These are phyloP conservation scores for Megaustenia siamemsis DNA, from an alignment of 2,888 invertebrate species.

Conservation along the genomic window DNA sequence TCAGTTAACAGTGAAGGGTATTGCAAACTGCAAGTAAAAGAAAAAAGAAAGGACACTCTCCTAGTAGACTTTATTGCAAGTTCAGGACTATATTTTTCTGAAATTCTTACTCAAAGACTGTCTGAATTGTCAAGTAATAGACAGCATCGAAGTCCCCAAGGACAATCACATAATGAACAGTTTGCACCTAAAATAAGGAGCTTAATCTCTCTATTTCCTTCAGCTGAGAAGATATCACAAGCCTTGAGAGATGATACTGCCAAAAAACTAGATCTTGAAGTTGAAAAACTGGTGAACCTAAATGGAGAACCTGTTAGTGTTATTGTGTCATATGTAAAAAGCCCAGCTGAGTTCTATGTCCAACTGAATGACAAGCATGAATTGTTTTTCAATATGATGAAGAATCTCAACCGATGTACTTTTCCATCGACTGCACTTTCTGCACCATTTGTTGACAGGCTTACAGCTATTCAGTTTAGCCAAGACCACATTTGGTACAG, in stretches of 20 bases:
- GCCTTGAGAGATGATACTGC: not conserved
- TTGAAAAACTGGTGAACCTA: not conserved
- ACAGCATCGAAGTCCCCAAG: not conserved
- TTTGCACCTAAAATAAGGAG: not conserved
- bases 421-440: not conserved
- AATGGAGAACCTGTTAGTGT: not conserved
- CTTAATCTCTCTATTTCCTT: not conserved
- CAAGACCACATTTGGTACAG: slow-evolving; percentile 66
- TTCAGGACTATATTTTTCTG: not conserved
- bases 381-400: slow-evolving; percentile 59
- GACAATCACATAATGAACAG: not conserved
- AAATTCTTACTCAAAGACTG: not conserved
- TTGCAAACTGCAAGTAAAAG: not conserved
- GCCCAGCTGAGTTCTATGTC: slow-evolving; percentile 83
- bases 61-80: slow-evolving; percentile 8
- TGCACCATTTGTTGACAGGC: slow-evolving; percentile 56
- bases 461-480: slow-evolving; percentile 59
- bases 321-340: slow-evolving; percentile 45
- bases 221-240: not conserved
- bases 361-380: slow-evolving; percentile 82
- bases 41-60: slow-evolving; percentile 11
- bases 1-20: not conserved
- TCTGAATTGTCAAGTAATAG: slow-evolving; percentile 18
- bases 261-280: slow-evolving; percentile 34
- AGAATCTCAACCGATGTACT: slow-evolving; percentile 15